phyloP scores from a whole-genome alignment of 2,888 invertebrate genomes.

The Ormyrus thymus region DNA sequence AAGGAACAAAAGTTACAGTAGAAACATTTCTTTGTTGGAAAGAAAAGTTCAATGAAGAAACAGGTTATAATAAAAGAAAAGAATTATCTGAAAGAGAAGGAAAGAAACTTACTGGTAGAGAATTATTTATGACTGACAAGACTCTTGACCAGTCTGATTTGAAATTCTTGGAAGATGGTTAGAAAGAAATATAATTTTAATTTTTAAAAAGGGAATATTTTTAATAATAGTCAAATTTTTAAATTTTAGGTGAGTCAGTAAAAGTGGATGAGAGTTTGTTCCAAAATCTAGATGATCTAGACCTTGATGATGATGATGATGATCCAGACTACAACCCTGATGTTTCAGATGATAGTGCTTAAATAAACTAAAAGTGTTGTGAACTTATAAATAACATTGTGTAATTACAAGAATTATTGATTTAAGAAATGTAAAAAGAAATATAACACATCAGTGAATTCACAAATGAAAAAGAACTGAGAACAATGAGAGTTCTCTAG shows the following conservation, averaged over 20 bases:
- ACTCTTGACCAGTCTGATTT: constrained; percentile 97
- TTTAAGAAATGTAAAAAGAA: constrained; percentile 19
- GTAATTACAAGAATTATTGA: constrained; percentile 22
- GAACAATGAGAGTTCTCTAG: constrained; percentile 25
- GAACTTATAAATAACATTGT: constrained; percentile 8
- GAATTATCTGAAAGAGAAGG: constrained; percentile 84
- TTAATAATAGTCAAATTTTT: constrained; percentile 1
- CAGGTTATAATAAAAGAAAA: constrained; percentile 84
- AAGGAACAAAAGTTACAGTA: constrained; percentile 95
- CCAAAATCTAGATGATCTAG: constrained; percentile 91
- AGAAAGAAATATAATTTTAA: constrained; percentile 55
- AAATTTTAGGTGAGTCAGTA: constrained; percentile 82
- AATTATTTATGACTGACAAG: constrained; percentile 94
- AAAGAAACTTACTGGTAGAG: constrained; percentile 92
- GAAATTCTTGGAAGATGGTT: constrained; percentile 93
- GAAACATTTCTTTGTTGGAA: constrained; percentile 98
- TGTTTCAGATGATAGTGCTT: constrained; percentile 69
- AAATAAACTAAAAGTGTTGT: constrained; percentile 55
- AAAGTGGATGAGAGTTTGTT: constrained; percentile 96
- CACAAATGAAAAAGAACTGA: constrained; percentile 40
- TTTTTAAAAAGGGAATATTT: constrained; percentile 8
- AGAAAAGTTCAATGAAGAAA: constrained; percentile 92
- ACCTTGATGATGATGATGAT: constrained; percentile 81
- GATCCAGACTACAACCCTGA: constrained; percentile 79
- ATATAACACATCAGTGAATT: constrained; percentile 22